These are phyloP conservation scores for Volucella inanis DNA, from an alignment of 2,888 invertebrate species.

Conservation along the genomic window DNA sequence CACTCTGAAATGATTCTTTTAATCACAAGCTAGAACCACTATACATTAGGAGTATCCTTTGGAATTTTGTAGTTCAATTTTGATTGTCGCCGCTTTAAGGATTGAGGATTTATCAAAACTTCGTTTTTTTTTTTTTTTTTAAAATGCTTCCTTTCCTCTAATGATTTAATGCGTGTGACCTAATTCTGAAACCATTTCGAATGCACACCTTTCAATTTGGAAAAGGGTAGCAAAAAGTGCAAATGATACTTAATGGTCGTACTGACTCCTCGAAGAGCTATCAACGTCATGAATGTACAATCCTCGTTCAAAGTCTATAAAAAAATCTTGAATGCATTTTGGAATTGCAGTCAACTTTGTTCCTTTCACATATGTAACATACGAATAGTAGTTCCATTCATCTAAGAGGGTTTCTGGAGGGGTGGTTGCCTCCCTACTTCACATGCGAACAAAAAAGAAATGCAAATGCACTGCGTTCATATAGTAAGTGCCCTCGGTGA, in stretches of 20 bases:
- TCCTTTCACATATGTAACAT: not conserved
- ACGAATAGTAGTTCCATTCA: constrained; percentile 7
- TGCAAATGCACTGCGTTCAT: not conserved
- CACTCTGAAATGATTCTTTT: not conserved
- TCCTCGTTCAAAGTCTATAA: not conserved
- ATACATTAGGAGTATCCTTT: not conserved
- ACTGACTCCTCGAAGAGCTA: not conserved
- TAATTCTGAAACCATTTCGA: constrained; percentile 8
- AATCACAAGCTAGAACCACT: not conserved
- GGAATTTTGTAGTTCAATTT: not conserved
- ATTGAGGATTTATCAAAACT: too few relatives aligned
- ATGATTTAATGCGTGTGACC: not conserved
- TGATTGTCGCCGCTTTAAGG: not conserved
- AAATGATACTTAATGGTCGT: constrained; percentile 9
- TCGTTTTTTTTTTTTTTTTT: not conserved
- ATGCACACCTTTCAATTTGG: not conserved
- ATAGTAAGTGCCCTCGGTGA: not conserved
- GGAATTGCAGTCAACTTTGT: not conserved
- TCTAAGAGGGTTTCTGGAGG: not conserved
- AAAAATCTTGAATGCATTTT: constrained; percentile 38
- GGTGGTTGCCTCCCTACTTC: not conserved
- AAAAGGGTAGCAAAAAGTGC: not conserved
- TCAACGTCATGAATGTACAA: constrained; percentile 6
- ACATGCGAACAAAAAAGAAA: too few relatives aligned
- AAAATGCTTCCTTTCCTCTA: not conserved